Base-by-base conservation (phyloP, 2,888 invertebrate genomes). In the Lepetodrilus schrolli region DNA sequence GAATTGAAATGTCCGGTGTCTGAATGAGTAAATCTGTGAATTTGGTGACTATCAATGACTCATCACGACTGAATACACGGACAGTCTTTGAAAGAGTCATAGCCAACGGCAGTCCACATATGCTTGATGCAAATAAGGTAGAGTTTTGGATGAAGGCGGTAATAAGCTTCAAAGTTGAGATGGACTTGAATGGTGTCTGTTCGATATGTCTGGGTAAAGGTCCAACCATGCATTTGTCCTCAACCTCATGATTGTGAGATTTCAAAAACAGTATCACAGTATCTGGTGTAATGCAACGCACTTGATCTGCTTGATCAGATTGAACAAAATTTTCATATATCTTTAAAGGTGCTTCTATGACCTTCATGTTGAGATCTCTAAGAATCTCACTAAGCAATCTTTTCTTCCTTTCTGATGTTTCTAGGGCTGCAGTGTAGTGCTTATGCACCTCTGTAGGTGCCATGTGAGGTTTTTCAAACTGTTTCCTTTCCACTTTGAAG, bases 321-420 rank as follows among this genome's bases (percentile, higher is more conserved):
- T 65, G 8, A 47, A 36, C 8, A 47, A 77, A 77, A 17, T 49
- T 43, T 26, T 70, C 36, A 47, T 66, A 66, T 36, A 77, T 43
- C 17, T 20, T 20, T 8, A 51, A 43, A 21, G 72, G 72, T 0
- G 74, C 23, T 23, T 72, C 51, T 13, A 77, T 26, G 20, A 77
- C 47, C 37, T 74, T 77, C 77, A 77, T 77, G 66, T 66, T 66
- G 5, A 77, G 4, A 37, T 65, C 47, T 51, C 65, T 66, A 30
- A 77, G 43, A 21, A 77, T 30, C 7, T 70, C 58, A 36, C n/a
- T 68, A 13, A 17, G 5, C 37, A 43, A 36, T 50, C 30, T 65
- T 1, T 5, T 37, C 5, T 37, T 43, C 38, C 21, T 66, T 38
- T 3, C 0, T 34, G 26, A 10, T 73, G 2, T n/a, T 17, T 8